These are phyloP conservation scores for Mesaphorura yosii DNA, from an alignment of 1,140 invertebrate genomes.

Conservation along the genomic window DNA sequence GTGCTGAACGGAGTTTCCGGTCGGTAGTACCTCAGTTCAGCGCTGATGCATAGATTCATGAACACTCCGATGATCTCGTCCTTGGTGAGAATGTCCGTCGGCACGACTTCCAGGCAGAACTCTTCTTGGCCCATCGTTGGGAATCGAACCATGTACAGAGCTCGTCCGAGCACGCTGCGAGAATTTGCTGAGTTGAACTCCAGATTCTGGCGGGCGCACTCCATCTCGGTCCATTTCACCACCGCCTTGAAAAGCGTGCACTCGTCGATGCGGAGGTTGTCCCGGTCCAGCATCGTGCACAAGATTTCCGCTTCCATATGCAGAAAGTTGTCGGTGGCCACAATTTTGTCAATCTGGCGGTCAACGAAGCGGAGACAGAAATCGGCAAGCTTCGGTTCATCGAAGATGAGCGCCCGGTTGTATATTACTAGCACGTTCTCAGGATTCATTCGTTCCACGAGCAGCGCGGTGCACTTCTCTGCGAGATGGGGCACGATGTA, in stretches of 20 bases:
- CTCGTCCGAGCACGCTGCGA: conserved; percentile 53
- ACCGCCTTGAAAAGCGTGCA: conserved; percentile 62
- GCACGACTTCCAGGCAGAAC: conserved; percentile 68
- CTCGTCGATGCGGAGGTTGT: conserved; percentile 69
- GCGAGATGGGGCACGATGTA: conserved; percentile 85
- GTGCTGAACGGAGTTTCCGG: conserved; percentile 27
- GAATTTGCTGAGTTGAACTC: conserved; percentile 56
- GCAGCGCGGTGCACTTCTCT: conserved; percentile 74
- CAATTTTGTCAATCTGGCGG: conserved; percentile 30
- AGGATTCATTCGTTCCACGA: conserved; percentile 80
- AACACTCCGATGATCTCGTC: conserved; percentile 66
- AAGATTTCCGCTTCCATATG: conserved; percentile 77
- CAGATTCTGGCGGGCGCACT: conserved; percentile 56
- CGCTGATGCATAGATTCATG: conserved; percentile 61
- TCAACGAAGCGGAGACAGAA: conserved; percentile 27
- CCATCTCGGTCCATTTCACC: conserved; percentile 62
- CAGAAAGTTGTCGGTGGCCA: conserved; percentile 72
- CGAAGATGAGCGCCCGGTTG: conserved; percentile 77
- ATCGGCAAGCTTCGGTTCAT: conserved; percentile 64
- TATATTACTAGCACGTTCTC: conserved; percentile 83
- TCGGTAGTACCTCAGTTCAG: conserved; percentile 38
- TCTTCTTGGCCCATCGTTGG: conserved; percentile 80
- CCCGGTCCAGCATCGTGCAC: conserved; percentile 64
- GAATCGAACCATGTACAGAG: conserved; percentile 65
- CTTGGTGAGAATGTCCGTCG: conserved; percentile 62